Conservation (phyloP, 2,797 vertebrate genomes). For the Lateolabrax maculatus region DNA sequence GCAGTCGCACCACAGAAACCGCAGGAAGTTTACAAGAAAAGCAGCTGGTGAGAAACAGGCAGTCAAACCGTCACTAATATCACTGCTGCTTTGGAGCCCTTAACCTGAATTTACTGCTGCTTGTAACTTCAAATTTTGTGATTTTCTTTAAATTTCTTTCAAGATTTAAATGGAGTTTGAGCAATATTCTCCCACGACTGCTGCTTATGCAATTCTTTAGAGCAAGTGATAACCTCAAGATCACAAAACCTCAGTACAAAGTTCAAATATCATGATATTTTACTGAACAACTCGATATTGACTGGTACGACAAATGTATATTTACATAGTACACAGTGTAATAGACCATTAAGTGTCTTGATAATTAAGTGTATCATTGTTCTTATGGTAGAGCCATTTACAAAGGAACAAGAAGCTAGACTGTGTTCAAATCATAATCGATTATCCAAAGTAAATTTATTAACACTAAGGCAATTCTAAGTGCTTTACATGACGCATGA, state of each 20-base stretch:
- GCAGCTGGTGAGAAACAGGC: conserved; percentile 62
- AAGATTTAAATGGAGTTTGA: background rate
- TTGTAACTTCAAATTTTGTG: background rate
- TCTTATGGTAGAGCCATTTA: no score
- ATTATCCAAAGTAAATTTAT: background rate
- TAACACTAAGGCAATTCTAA: no score
- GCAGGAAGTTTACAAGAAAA: conserved; percentile 70
- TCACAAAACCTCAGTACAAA: background rate
- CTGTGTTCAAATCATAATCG: background rate
- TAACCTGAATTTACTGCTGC: background rate
- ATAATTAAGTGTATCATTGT: no score
- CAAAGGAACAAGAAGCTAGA: no score
- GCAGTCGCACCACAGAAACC: conserved; percentile 45
- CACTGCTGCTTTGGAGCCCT: background rate
- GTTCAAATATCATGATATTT: background rate
- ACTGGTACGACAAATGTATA: background rate
- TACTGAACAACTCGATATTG: background rate
- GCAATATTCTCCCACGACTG: background rate
- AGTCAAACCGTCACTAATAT: conserved; percentile 38
- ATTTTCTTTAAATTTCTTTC: background rate
- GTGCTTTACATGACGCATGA: no score
- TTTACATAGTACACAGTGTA: background rate
- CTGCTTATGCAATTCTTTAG: background rate
- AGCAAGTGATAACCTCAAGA: background rate
- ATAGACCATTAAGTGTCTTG: background rate